phyloP scores from a whole-genome alignment of 1,140 invertebrate species.

The Hirudo medicinalis region DNA sequence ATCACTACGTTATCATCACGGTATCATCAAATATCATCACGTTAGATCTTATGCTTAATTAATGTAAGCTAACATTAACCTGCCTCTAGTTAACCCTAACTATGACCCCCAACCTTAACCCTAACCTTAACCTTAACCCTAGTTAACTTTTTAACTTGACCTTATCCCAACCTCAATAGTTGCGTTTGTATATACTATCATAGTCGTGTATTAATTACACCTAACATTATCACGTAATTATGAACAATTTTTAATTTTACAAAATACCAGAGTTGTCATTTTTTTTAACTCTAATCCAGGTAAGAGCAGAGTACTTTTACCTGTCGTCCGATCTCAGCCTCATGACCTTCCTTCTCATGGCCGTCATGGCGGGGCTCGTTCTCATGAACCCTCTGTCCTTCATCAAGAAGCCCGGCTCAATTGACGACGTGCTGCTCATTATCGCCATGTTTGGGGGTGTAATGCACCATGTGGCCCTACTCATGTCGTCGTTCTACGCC shows the following conservation, averaged over 20 bases:
- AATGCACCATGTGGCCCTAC: constrained; percentile 14
- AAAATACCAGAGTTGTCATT: too few species aligned
- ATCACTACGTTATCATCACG: too few species aligned
- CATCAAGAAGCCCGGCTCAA: constrained; percentile 14
- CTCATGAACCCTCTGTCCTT: constrained; percentile 8
- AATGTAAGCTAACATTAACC: too few species aligned
- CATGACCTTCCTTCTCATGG: constrained; percentile 9
- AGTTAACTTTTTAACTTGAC: too few species aligned
- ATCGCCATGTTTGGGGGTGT: constrained; percentile 18
- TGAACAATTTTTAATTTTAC: too few species aligned
- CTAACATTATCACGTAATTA: too few species aligned
- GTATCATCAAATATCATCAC: too few species aligned
- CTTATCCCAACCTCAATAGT: not conserved
- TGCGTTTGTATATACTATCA: not conserved
- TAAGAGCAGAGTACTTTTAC: not conserved
- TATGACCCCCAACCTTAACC: too few species aligned
- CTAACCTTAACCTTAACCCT: too few species aligned
- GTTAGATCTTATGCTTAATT: too few species aligned
- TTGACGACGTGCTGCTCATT: constrained; percentile 19
- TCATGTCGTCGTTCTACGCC: constrained; percentile 2
- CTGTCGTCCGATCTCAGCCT: constrained; percentile 17
- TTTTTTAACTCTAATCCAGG: not conserved
- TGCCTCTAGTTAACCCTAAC: too few species aligned
- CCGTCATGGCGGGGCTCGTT: not conserved
- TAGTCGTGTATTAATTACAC: not conserved